Evolutionary conservation across 2,888 invertebrate genomes (phyloP).

Genomic region (Campoplex capitator): DNA sequence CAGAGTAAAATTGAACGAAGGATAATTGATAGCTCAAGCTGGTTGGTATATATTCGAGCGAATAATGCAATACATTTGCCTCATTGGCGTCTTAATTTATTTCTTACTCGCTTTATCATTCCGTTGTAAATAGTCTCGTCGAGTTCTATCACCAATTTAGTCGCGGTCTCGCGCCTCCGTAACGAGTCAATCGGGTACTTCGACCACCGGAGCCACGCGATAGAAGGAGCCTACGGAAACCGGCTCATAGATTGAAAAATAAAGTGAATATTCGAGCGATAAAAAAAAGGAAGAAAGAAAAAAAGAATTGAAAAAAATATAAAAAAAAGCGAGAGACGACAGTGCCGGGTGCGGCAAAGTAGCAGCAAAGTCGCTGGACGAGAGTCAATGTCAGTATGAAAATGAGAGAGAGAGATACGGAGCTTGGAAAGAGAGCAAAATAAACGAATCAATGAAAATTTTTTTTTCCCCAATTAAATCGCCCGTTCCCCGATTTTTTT

Average conservation of each 20-base stretch:
- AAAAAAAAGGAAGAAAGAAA: neutral
- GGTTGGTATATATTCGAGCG: neutral
- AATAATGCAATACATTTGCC: neutral
- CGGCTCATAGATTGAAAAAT: conserved; percentile 55
- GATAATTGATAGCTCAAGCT: neutral
- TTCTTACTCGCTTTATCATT: neutral
- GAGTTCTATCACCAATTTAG: conserved; percentile 50
- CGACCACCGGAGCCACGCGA: conserved; percentile 56
- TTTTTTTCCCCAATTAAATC: neutral
- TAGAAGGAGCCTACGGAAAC: conserved; percentile 43
- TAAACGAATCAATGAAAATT: neutral
- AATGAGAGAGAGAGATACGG: neutral
- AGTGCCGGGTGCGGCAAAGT: conserved; percentile 54
- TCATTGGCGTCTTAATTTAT: neutral
- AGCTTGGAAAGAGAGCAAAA: neutral
- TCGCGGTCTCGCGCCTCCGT: conserved; percentile 54
- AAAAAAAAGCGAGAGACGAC: neutral
- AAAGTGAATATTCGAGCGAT: conserved; percentile 1
- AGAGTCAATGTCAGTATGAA: conserved; percentile 44
- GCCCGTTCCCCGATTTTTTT: neutral
- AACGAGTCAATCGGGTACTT: conserved; percentile 69
- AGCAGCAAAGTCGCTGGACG: conserved; percentile 40
- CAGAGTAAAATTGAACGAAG: neutral
- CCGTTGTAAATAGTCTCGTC: conserved; percentile 15
- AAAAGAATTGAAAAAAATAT: neutral